phyloP scores from a whole-genome alignment of 2,797 vertebrate genomes.

The Betta splendens region DNA sequence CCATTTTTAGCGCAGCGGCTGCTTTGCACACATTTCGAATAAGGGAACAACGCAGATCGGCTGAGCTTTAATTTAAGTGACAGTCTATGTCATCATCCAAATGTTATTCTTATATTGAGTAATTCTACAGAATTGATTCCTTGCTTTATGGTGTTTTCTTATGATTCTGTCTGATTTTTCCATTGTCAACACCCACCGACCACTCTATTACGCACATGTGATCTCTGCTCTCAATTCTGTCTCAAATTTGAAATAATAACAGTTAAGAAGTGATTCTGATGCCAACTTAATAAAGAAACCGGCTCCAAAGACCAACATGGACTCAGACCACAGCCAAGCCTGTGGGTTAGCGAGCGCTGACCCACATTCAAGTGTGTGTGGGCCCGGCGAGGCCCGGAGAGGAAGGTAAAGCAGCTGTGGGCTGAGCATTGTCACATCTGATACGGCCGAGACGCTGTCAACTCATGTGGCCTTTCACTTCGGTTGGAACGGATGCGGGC shows the following conservation, averaged over 20 bases:
- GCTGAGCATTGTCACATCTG: constrained; percentile 53
- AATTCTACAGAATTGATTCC: no score
- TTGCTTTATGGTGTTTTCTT: no score
- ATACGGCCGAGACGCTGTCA: constrained; percentile 44
- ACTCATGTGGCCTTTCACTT: constrained; percentile 38
- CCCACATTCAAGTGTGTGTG: constrained; percentile 54
- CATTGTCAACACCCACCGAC: no score
- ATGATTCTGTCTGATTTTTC: no score
- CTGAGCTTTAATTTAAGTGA: not conserved
- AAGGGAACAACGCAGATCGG: constrained; percentile 14
- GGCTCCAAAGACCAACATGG: constrained; percentile 12
- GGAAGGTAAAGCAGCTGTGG: constrained; percentile 43
- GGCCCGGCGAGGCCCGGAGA: constrained; percentile 17
- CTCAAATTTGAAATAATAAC: no score
- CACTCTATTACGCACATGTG: no score
- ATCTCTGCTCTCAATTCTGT: no score
- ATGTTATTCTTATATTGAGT: not conserved
- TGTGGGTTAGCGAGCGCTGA: constrained; percentile 46
- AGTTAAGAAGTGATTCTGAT: no score
- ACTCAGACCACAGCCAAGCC: constrained; percentile 16
- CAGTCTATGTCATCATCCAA: not conserved
- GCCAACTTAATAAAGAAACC: constrained; percentile 16
- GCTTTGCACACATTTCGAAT: constrained; percentile 6
- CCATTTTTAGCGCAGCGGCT: not conserved
- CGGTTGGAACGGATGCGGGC: constrained; percentile 20